Conservation (phyloP, 2,113 vertebrate species). For the Pseudopipra pipra region DNA sequence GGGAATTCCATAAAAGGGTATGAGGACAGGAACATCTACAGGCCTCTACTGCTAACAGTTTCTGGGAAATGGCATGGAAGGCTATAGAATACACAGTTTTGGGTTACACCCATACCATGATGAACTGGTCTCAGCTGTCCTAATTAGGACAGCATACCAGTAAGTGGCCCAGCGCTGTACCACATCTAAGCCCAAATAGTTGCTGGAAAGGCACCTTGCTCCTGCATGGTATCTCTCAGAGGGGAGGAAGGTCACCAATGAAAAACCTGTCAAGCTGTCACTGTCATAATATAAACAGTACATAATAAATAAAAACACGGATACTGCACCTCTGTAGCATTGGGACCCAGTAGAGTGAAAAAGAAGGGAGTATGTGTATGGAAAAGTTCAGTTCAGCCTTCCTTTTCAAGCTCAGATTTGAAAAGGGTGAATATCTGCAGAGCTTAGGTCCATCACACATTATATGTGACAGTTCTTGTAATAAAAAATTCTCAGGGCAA, state of each 20-base stretch:
- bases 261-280: background rate
- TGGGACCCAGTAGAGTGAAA: background rate
- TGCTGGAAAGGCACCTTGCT: background rate
- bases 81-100: too few relatives aligned
- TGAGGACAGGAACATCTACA: too few relatives aligned
- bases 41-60: too few relatives aligned
- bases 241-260: fast-evolving
- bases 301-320: background rate
- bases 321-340: background rate
- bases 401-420: background rate
- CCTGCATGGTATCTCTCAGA: background rate
- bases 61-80: too few relatives aligned
- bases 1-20: too few relatives aligned
- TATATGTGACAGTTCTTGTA: background rate
- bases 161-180: too few relatives aligned
- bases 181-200: background rate
- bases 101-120: too few relatives aligned
- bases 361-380: background rate
- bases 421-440: background rate
- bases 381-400: background rate
- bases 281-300: background rate
- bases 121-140: too few relatives aligned
- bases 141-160: too few relatives aligned
- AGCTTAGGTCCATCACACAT: background rate
- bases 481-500: background rate